A percentile compares a stretch with the other conserved stretches of the same genome.
Conservation (phyloP, 1,140 invertebrate species). For the Hypothenemus hampei region DNA sequence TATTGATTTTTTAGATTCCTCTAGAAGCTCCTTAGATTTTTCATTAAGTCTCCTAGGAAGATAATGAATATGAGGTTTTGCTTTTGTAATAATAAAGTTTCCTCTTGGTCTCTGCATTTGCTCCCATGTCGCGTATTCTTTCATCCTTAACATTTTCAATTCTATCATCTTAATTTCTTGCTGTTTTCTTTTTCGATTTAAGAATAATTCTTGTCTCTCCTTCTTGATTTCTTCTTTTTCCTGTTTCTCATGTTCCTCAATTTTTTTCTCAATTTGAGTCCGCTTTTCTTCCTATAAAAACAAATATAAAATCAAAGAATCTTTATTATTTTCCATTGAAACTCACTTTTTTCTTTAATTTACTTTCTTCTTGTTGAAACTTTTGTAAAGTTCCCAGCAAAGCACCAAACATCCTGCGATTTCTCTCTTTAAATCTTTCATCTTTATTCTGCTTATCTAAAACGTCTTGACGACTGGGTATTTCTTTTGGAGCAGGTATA, state of each 20-base stretch:
- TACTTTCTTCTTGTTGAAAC: slow-evolving; percentile 91
- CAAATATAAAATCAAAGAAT: background rate
- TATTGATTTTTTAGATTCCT: slow-evolving; percentile 48
- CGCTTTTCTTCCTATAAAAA: slow-evolving; percentile 69
- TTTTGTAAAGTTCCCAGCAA: slow-evolving; percentile 90
- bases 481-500: slow-evolving; percentile 58
- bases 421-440: slow-evolving; percentile 76
- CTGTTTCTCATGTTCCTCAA: slow-evolving; percentile 83
- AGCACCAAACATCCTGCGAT: slow-evolving; percentile 92
- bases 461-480: slow-evolving; percentile 69
- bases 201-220: slow-evolving; percentile 80
- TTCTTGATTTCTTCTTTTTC: slow-evolving; percentile 82
- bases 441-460: slow-evolving; percentile 80
- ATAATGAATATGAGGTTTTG: slow-evolving; percentile 84
- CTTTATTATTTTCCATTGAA: slow-evolving; percentile 4
- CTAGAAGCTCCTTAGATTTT: slow-evolving; percentile 49
- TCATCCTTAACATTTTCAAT: slow-evolving; percentile 80
- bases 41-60: slow-evolving; percentile 67
- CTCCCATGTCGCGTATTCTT: slow-evolving; percentile 87
- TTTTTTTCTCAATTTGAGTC: slow-evolving; percentile 86
- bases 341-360: slow-evolving; percentile 66
- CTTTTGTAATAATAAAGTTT: slow-evolving; percentile 83
- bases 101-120: slow-evolving; percentile 67
- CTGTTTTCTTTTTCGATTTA: slow-evolving; percentile 79
- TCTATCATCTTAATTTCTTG: slow-evolving; percentile 85